Base-by-base conservation (phyloP, 2,888 invertebrate species). In the Polydrusus pterygomalis region DNA sequence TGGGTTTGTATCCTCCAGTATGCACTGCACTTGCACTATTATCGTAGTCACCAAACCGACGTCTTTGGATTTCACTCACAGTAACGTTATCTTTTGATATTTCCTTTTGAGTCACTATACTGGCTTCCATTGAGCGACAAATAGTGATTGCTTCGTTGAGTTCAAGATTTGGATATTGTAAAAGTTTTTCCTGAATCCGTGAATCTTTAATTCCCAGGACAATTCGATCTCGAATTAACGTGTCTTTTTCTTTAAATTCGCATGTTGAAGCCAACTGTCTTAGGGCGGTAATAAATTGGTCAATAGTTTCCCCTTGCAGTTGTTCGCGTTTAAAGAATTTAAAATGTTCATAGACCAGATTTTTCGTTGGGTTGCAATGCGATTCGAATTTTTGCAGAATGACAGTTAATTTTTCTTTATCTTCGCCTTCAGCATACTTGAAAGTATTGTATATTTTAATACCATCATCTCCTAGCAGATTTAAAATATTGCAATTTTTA, bases 401-500 rank as follows among this genome's bases (percentile, higher is more conserved):
- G 10, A 70, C 38, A 47, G 17, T n/a, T 38, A 78, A 62, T 54
- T 78, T 72, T 8, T 67, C 43, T 54, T 40, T 43, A 60, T 77
- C 65, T 51, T 74, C 78, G 17, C 17, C 51, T 30, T 17, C 56
- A n/a, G 15, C 63, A 43, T 74, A 79, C 34, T 79, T 78, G 17
- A 80, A 79, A 0, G 80, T 80, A 58, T 80, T 79, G 60, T 63
- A 80, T 10, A 80, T 78, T 45, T 74, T 25, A 13, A 80, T 18
- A n/a, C 70, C 78, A 47, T 77, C 75, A 54, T 75, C 77, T 15
- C 80, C 78, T 10, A 79, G 8, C 11, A 77, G 62, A 60, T 79
- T 79, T 10, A 78, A 40, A 81, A 70, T 20, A 82, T 74, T 11
- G 82, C 81, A 2, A 80, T 75, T 64, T 80, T 78, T 13, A 79